Percentiles rank a stretch among this genome's conserved stretches.
phyloP scores from a whole-genome alignment of 2,113 vertebrate species.

The Eurypyga helias region DNA sequence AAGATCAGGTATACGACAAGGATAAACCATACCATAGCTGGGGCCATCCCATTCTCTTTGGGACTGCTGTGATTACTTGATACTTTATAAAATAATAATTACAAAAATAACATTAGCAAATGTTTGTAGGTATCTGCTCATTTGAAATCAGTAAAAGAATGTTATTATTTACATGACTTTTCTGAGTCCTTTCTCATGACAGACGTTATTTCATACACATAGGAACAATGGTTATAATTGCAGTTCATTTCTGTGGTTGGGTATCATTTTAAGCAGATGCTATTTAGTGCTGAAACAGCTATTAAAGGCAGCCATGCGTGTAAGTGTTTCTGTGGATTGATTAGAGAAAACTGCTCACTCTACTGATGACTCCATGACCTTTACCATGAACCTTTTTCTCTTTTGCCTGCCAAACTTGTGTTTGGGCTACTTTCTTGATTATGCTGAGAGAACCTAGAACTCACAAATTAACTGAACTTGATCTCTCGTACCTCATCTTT shows the following conservation, averaged over 20 bases:
- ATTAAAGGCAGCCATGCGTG: constrained; percentile 45
- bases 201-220: not conserved
- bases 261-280: constrained; percentile 54
- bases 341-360: constrained; percentile 4
- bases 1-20: not conserved
- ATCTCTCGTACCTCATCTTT: not conserved
- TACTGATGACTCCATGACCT: constrained; percentile 17
- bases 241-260: not conserved
- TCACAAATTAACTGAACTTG: not conserved
- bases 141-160: not conserved
- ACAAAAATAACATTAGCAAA: not conserved
- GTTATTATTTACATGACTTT: not conserved
- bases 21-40: not conserved
- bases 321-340: constrained; percentile 58
- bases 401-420: not conserved
- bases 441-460: not conserved
- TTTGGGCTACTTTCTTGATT: not conserved
- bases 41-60: accelerated
- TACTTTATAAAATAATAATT: not conserved
- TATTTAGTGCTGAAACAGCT: constrained; percentile 44
- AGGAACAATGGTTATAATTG: constrained; percentile 15
- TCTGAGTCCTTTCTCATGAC: not conserved
- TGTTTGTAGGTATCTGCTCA: not conserved
- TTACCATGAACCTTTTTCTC: not conserved
- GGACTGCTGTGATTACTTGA: not conserved